Conservation (phyloP, 2,113 vertebrate genomes). For the Xiphorhynchus elegans region DNA sequence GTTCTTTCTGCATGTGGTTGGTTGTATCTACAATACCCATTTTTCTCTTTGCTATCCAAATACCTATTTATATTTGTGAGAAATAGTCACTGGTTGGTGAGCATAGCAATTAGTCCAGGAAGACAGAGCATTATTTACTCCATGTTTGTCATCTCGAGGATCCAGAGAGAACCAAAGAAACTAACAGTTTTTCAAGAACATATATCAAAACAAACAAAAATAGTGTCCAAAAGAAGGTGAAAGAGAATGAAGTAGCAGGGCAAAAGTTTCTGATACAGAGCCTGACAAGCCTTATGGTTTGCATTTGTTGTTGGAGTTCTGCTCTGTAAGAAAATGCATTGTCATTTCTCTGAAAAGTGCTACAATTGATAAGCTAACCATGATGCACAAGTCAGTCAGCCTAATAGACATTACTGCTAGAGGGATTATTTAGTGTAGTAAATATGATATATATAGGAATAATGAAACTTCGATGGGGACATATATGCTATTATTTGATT, state of each 20-base stretch:
- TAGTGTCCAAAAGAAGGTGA: not conserved
- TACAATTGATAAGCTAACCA: not conserved
- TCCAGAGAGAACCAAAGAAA: not conserved
- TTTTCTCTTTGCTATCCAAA: not conserved
- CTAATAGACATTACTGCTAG: not conserved
- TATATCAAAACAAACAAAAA: not conserved
- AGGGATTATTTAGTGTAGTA: not conserved
- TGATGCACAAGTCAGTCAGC: not conserved
- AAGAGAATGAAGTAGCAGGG: not conserved
- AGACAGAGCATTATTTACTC: not conserved
- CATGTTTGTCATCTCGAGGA: not conserved
- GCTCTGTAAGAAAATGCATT: not conserved
- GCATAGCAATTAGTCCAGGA: not conserved
- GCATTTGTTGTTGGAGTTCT: not conserved
- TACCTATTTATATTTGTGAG: not conserved
- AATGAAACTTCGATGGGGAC: not conserved
- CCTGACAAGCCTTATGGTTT: not conserved
- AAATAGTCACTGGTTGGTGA: not conserved
- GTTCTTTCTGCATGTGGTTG: not conserved
- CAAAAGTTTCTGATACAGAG: not conserved
- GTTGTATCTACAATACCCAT: not conserved
- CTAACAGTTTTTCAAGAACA: not conserved
- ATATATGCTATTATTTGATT: not conserved
- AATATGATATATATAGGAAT: not conserved
- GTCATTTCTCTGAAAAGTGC: not conserved